Conservation (phyloP, 2,113 vertebrate species). For the Macquaria ambigua region DNA sequence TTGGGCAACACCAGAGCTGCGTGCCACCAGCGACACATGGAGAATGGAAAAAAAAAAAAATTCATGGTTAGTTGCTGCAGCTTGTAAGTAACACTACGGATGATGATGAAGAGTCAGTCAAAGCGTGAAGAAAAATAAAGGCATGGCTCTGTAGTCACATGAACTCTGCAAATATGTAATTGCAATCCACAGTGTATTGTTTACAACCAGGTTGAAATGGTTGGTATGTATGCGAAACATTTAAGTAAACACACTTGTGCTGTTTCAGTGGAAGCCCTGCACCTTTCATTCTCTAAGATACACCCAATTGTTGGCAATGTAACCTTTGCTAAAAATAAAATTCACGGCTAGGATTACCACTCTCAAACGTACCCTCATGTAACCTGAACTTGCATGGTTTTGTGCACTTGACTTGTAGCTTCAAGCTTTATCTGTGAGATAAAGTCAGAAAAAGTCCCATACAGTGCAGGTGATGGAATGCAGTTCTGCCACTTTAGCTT, state of each 20-base stretch:
- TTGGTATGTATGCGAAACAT: conserved; percentile 16
- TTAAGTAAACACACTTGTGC: background rate
- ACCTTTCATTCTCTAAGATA: background rate
- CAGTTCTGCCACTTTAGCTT: conserved; percentile 57
- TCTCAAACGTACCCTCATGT: background rate
- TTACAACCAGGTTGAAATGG: background rate
- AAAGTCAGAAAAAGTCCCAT: conserved; percentile 23
- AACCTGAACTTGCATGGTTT: conserved; percentile 1
- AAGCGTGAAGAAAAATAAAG: background rate
- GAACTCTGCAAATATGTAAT: background rate
- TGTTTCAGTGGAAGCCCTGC: conserved; percentile 17
- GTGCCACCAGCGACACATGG: background rate
- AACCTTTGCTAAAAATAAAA: background rate
- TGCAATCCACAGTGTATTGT: background rate
- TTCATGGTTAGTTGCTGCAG: background rate
- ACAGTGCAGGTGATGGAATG: conserved; percentile 58
- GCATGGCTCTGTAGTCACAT: background rate
- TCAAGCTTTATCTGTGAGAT: background rate
- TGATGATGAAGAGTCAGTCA: background rate
- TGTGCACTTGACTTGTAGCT: background rate
- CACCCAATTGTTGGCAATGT: background rate
- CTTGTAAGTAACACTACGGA: background rate
- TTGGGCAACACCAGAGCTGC: conserved; percentile 92
- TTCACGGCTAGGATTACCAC: background rate
- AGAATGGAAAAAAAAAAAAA: background rate